Evolutionary conservation across 2,797 vertebrate species (phyloP), one percentile per base, ranked within the genome.

Genomic region (Hydrocynus forskahlii): DNA sequence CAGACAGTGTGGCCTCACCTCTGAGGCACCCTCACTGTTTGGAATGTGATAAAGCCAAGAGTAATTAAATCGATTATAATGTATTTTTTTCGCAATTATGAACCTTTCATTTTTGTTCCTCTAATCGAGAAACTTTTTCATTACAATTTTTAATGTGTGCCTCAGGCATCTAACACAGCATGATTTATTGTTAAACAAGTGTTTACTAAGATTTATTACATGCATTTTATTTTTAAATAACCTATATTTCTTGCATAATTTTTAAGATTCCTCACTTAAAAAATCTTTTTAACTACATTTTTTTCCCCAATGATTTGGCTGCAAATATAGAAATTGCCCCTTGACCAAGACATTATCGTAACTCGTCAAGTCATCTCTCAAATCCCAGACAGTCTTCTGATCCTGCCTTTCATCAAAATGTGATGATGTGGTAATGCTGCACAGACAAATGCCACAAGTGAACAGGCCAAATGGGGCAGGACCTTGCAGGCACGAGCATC

Each of bases 31-130:
- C 85, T 84, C 76, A 80, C 88, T 88, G 86, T 90, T 89, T 87
- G 80, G 86, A 86, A 88, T 82, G 91, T 89, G 88, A 93, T 93
- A 91, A 93, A 92, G 90, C 87, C 84, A 77, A 89, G 89, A 89
- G 87, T 91, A 92, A 93, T 93, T 84, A 85, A 89, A 83, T 83
- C 12, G 63, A 81, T 84, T 76, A 79, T 78, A 75, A 68, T 72
- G 62, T 50, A 35, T 78, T 79, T 45, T 60, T 83, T 81, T 35
- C 81, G 73, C 67, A 83, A 81, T 76, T 82, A 76, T 60, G 62
- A 23, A 76, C 59, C 62, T 74, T 71, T 77, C 19, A 67, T 81
- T 81, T 57, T 80, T 67, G 71, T 71, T 85, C 79, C 73, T 79
- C 75, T 83, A 64, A 81, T 76, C 73, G 19, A 66, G 66, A 84